Base-by-base conservation (phyloP, 2,113 vertebrate genomes). In the Aegithalos caudatus region DNA sequence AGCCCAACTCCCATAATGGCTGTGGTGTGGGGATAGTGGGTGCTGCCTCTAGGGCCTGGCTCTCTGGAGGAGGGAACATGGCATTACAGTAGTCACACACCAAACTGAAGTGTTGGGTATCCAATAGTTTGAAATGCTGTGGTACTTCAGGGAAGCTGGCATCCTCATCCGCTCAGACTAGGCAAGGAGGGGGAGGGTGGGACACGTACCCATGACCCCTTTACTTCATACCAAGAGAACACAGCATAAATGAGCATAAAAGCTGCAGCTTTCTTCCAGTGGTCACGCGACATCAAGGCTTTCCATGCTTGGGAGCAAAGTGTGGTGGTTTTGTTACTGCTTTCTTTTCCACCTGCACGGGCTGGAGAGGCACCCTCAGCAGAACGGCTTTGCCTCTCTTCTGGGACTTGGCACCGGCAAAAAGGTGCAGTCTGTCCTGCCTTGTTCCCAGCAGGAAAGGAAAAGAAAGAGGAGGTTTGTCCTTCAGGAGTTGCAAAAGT, bases 1-100 rank as follows among this genome's bases (percentile, higher is more conserved):
- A 44, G 11, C 2, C 2, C 10, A 4, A 0, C 23, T 60, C 33
- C 7, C 0, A 0, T 1, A 1, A 45, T 35, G 9, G 1, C 57
- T 18, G 62, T 18, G 24, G 23, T 22, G 60, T 31, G 72, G 40
- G 60, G 18, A 19, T 11, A 11, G 48, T 3, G 1, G 62, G 15
- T 9, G 28, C 67, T 69, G 56, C 64, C 35, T 16, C 6, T 16
- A 6, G n/a, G n/a, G 37, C 50, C 50, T 12, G 35, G 5, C n/a
- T 44, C 16, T 15, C 3, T 0, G 1, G 23, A 65, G 48, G 5
- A 44, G 31, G 17, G 22, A 58, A 35, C 2, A 1, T 21, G 50
- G 62, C 4, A 1, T 28, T 27, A 5, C 31, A 37, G 48, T 4
- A 2, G 35, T 11, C 0, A 0, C 15, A 12, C 9, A 11, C 24